A percentile compares a stretch with the other conserved stretches of the same genome.
Evolutionary conservation across 2,888 invertebrate species (phyloP).

Genomic region (Apodemia hepburni): DNA sequence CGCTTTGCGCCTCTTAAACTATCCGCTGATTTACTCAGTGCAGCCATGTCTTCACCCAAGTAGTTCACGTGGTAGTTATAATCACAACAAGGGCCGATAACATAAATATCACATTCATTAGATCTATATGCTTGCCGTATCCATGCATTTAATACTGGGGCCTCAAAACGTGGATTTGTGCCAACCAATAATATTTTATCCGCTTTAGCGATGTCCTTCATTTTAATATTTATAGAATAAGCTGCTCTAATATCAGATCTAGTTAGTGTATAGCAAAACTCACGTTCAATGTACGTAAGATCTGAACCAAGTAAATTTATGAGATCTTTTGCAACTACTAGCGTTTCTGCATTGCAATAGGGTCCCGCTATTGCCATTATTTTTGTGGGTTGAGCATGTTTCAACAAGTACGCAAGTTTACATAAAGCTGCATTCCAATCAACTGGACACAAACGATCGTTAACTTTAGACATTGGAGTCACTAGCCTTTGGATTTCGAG

Average conservation of each 20-base stretch:
- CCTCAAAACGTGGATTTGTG: conserved; percentile 98
- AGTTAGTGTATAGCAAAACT: conserved; percentile 40
- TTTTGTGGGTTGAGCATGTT: conserved; percentile 79
- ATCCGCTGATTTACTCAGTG: conserved; percentile 34
- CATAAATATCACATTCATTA: conserved; percentile 92
- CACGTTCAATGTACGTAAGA: conserved; percentile 53
- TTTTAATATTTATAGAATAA: conserved; percentile 72
- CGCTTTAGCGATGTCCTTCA: conserved; percentile 87
- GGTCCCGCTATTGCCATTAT: conserved; percentile 62
- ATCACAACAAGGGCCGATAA: conserved; percentile 94
- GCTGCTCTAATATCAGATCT: conserved; percentile 51
- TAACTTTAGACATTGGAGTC: conserved; percentile 91
- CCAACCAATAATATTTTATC: conserved; percentile 96
- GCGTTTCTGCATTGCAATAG: conserved; percentile 59
- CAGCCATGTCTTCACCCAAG: conserved; percentile 42
- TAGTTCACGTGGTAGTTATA: conserved; percentile 85
- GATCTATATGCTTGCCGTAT: conserved; percentile 95
- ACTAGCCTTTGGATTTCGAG: conserved; percentile 96
- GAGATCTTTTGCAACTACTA: conserved; percentile 63
- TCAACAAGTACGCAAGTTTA: conserved; percentile 82
- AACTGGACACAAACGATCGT: conserved; percentile 86
- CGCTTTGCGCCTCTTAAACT: conserved; percentile 43
- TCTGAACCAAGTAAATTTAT: conserved; percentile 59
- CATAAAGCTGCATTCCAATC: conserved; percentile 97
- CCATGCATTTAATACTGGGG: conserved; percentile 96